Evolutionary conservation across 2,797 vertebrate species (phyloP).

Genomic region (Myotis pilosus): DNA sequence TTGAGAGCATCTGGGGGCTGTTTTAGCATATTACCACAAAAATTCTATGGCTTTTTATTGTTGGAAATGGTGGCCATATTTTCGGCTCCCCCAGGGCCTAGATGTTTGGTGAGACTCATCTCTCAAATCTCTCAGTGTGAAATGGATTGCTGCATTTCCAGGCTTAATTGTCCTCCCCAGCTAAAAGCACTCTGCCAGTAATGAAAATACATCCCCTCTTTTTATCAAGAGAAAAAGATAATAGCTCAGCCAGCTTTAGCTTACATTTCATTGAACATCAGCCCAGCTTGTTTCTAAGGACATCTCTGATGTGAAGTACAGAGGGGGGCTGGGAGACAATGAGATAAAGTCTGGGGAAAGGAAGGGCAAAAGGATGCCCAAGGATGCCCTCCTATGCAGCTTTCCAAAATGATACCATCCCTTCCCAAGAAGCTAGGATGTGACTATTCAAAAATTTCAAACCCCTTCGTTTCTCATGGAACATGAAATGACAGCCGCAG

Average conservation of each 20-base stretch:
- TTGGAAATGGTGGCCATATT: not conserved
- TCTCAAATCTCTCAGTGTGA: constrained; percentile 63
- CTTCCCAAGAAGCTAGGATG: not conserved
- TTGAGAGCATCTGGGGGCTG: not conserved
- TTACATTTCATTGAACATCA: constrained; percentile 65
- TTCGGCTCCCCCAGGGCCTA: not conserved
- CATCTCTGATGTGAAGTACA: constrained; percentile 37
- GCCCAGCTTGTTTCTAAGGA: constrained; percentile 66
- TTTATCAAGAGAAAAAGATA: constrained; percentile 73
- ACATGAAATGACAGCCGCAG: not conserved
- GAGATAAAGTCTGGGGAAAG: not conserved
- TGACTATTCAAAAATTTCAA: not conserved
- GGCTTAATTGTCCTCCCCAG: constrained; percentile 67
- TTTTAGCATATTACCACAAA: not conserved
- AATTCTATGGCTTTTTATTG: not conserved
- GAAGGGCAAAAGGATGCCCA: not conserved
- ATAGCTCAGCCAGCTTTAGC: constrained; percentile 66
- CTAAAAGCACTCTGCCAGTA: constrained; percentile 73
- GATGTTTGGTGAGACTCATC: constrained; percentile 49
- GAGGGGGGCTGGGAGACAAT: not conserved
- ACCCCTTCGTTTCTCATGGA: constrained; percentile 16
- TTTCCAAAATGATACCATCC: constrained; percentile 26
- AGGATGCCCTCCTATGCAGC: not conserved
- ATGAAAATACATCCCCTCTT: constrained; percentile 72
- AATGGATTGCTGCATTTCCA: constrained; percentile 72